Base-by-base conservation (phyloP, 2,113 vertebrate genomes). In the Dipodomys stephensi region DNA sequence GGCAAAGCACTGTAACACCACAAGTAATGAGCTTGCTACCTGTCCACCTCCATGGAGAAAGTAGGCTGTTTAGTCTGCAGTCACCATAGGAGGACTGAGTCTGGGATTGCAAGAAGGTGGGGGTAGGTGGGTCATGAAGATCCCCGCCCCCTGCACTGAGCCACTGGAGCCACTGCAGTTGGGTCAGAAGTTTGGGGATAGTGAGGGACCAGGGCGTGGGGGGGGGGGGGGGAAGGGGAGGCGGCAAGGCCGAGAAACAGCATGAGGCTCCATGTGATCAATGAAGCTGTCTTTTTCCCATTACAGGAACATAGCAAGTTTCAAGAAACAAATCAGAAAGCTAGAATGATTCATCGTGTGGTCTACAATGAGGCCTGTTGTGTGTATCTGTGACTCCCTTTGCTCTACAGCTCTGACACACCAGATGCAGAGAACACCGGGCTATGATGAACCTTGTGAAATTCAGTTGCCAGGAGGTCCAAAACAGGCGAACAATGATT, bases 231-330 rank as follows among this genome's bases (percentile, higher is more conserved):
- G 35, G 35, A 4, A 4, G 35, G 35, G 35, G 3, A 4, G 4
- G 39, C 39, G 1, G 39, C 39, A 72, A 74, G 90, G 68, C 89
- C 1, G 23, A 91, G 88, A 62, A 96, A 60, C 91, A 95, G 95
- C 82, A 80, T 77, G 87, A 90, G 76, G 90, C 81, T 27, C 2
- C 0, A 46, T 35, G 64, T 97, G 95, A 97, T 96, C 84, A 97
- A 97, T 96, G 95, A 88, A 96, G 95, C 96, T 95, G 94, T 96
- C 96, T 97, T 84, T 97, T 97, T 95, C 88, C 95, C 92, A 96
- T 96, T 97, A 95, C 27, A 79, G 73, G 80, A 97, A 97, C 94
- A 96, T 89, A 96, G 92, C 74, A 95, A 93, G 87, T 95, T 97
- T 95, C 83, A 88, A 96, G 91, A 95, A 96, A 95, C 94, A 95